Conservation (phyloP, 1,140 invertebrate species). For the Cyrtorhinus lividipennis region DNA sequence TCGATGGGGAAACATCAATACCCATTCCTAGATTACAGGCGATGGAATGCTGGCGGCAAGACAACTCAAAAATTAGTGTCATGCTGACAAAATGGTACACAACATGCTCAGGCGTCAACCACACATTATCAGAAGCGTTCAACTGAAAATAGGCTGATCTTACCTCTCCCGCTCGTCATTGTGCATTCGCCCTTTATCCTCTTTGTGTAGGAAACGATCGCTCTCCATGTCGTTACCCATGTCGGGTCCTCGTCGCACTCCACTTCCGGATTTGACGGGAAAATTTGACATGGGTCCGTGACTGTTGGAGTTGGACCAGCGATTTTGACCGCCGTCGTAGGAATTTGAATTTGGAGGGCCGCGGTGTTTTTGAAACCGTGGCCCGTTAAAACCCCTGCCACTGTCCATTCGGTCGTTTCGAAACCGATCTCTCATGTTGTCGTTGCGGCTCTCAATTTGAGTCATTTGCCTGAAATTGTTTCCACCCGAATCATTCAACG, state of each 20-base stretch:
- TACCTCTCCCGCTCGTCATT: not conserved
- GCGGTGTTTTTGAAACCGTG: not conserved
- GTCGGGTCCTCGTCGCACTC: not conserved
- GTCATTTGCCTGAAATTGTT: conserved; percentile 23
- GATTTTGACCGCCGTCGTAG: not conserved
- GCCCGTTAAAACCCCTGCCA: not conserved
- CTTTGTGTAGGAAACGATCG: not conserved
- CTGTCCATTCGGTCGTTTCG: not conserved
- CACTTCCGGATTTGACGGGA: not conserved
- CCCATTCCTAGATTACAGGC: no score
- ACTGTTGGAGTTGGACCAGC: not conserved
- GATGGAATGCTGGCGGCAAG: no score
- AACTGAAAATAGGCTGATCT: not conserved
- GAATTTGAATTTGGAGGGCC: not conserved
- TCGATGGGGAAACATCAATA: no score
- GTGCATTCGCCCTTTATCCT: not conserved
- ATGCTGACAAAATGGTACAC: no score
- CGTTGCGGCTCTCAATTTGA: conserved; percentile 16
- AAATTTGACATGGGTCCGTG: not conserved
- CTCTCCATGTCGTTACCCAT: not conserved
- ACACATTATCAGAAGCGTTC: no score
- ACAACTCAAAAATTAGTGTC: no score
- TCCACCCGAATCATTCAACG: not conserved
- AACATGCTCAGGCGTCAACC: no score
- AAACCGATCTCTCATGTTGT: conserved; percentile 2